Conservation (phyloP, 2,797 vertebrate genomes). For the Sebastes kiyomatsui region DNA sequence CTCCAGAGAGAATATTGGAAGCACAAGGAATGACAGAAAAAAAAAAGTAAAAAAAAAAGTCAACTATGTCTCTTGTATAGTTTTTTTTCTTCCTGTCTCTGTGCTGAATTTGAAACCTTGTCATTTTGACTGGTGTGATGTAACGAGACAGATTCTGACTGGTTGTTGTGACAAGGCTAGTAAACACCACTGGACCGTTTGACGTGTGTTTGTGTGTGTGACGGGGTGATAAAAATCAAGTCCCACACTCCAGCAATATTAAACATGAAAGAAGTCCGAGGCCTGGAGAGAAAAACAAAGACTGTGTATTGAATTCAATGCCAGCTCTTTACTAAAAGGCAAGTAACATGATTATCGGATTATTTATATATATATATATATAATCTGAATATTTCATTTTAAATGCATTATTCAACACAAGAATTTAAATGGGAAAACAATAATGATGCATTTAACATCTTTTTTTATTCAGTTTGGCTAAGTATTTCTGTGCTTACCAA, state of each 20-base stretch:
- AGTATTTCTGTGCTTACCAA: too few species aligned
- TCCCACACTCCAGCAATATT: slow-evolving; percentile 13
- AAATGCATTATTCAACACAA: background rate
- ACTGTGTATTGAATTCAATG: background rate
- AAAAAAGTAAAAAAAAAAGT: background rate
- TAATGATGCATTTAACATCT: too few species aligned
- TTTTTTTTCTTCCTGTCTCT: background rate
- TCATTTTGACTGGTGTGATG: slow-evolving; percentile 48
- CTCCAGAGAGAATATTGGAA: slow-evolving; percentile 54
- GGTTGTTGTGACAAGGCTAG: slow-evolving; percentile 66
- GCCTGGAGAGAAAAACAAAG: background rate
- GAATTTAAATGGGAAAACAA: too few species aligned
- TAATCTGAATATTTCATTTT: background rate
- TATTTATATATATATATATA: background rate
- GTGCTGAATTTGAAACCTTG: slow-evolving; percentile 31
- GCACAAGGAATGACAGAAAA: slow-evolving; percentile 20
- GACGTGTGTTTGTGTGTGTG: slow-evolving; percentile 49
- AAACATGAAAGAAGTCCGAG: slow-evolving; percentile 8
- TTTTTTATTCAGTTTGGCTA: too few species aligned
- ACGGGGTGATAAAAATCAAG: slow-evolving; percentile 48
- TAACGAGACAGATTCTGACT: slow-evolving; percentile 50
- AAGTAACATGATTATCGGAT: background rate
- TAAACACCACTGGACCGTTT: slow-evolving; percentile 60
- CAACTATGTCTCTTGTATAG: background rate
- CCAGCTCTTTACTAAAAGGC: background rate